Conservation (phyloP, 1,140 invertebrate genomes). For the Drosophila rufa region DNA sequence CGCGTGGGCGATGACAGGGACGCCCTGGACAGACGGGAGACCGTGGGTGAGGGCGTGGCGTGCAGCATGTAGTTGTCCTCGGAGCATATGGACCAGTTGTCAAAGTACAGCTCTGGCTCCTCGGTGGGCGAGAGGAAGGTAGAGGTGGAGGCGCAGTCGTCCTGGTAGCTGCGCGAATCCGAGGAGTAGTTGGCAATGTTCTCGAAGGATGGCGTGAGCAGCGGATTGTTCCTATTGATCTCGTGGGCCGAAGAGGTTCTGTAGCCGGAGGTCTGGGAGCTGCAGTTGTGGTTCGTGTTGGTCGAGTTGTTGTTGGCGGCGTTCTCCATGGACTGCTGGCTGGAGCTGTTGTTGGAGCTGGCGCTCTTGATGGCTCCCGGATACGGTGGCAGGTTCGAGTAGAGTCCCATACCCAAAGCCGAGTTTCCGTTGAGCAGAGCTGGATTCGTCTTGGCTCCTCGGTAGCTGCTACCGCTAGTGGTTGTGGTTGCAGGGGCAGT, state of each 20-base stretch:
- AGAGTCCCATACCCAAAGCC: slow-evolving; percentile 41
- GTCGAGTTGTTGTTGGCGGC: slow-evolving; percentile 72
- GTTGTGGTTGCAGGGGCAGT: slow-evolving; percentile 29
- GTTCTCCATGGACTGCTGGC: slow-evolving; percentile 70
- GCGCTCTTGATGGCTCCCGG: slow-evolving; percentile 69
- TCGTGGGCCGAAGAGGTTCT: slow-evolving; percentile 85
- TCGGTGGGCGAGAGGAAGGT: slow-evolving; percentile 87
- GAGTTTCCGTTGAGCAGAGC: slow-evolving; percentile 71
- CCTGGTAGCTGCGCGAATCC: slow-evolving; percentile 79
- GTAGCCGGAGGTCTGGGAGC: slow-evolving; percentile 78
- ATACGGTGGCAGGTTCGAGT: slow-evolving; percentile 80
- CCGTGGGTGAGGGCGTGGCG: slow-evolving; percentile 79
- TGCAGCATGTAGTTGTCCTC: slow-evolving; percentile 85
- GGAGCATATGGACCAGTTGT: slow-evolving; percentile 90
- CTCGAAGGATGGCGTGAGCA: slow-evolving; percentile 81
- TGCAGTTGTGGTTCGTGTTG: slow-evolving; percentile 75
- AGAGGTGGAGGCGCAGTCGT: slow-evolving; percentile 82
- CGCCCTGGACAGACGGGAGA: slow-evolving; percentile 86
- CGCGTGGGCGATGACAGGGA: slow-evolving; percentile 77
- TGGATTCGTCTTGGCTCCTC: slow-evolving; percentile 57
- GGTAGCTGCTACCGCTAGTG: slow-evolving; percentile 46
- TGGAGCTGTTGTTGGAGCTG: slow-evolving; percentile 76
- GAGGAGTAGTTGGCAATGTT: slow-evolving; percentile 85
- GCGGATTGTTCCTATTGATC: slow-evolving; percentile 81
- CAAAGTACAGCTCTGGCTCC: slow-evolving; percentile 87